These are phyloP conservation scores for Tanypteryx hageni DNA, from an alignment of 2,888 invertebrate genomes.

Conservation along the genomic window DNA sequence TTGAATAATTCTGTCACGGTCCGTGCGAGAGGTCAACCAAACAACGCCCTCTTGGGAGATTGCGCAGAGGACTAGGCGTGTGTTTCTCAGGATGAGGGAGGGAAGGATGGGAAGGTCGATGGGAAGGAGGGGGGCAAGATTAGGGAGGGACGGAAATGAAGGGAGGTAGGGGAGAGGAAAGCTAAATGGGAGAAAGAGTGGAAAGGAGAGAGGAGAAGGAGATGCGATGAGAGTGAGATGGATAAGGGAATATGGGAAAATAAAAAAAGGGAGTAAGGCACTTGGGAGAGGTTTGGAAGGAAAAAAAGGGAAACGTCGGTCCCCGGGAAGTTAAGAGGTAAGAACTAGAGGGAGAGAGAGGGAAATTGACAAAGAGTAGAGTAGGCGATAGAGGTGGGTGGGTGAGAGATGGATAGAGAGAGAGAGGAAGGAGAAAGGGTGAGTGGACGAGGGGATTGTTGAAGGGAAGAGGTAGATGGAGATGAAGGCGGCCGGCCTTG, in stretches of 20 bases:
- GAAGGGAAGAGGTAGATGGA: not conserved
- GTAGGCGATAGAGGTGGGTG: not conserved
- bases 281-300: slow-evolving; percentile 16
- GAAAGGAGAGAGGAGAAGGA: not conserved
- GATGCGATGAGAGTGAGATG: slow-evolving; percentile 21
- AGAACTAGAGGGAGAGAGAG: not conserved
- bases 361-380: not conserved
- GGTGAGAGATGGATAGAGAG: not conserved
- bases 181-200: not conserved
- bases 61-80: not conserved
- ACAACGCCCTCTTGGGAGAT: slow-evolving; percentile 10
- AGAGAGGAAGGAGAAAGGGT: not conserved
- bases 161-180: not conserved
- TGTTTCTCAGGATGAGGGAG: too few relatives aligned
- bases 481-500: slow-evolving; percentile 12
- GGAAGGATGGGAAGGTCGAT: too few relatives aligned
- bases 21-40: slow-evolving; percentile 46
- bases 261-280: slow-evolving; percentile 8
- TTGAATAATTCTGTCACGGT: slow-evolving; percentile 59
- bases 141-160: not conserved
- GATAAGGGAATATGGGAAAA: slow-evolving; percentile 24
- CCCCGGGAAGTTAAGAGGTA: not conserved
- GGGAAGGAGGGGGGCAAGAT: too few relatives aligned
- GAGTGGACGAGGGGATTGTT: slow-evolving; percentile 24
- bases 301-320: not conserved